These are phyloP conservation scores for Amblyjoppa proteus DNA, from an alignment of 2,888 invertebrate species.

Conservation along the genomic window DNA sequence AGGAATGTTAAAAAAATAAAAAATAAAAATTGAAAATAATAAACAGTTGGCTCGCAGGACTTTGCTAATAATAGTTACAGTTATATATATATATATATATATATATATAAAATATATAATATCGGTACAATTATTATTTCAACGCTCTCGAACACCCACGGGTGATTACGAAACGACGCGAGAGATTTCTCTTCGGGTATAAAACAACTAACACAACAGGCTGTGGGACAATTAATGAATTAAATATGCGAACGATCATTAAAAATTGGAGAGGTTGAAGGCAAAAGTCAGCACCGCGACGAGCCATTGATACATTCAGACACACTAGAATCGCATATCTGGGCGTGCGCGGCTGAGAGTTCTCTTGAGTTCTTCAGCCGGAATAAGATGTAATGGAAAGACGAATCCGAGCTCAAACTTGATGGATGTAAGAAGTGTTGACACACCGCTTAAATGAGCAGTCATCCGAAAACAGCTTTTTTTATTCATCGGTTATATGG, in stretches of 20 bases:
- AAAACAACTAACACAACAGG: conserved; percentile 45
- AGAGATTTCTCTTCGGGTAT: conserved; percentile 27
- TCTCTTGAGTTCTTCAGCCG: conserved; percentile 6
- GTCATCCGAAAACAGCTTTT: background rate
- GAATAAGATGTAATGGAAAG: conserved; percentile 26
- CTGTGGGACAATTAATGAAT: conserved; percentile 45
- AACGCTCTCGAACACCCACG: conserved; percentile 11
- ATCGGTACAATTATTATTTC: conserved; percentile 33
- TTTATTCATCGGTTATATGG: background rate
- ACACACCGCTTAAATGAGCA: conserved; percentile 8
- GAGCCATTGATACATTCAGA: background rate
- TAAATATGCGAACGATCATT: conserved; percentile 46
- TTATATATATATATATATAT: background rate
- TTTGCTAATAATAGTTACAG: conserved; percentile 38
- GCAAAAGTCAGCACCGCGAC: background rate
- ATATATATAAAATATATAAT: background rate
- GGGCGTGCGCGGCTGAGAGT: background rate
- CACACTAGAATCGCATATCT: background rate
- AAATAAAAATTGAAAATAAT: conserved; percentile 22
- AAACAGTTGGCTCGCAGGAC: conserved; percentile 17
- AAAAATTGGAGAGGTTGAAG: background rate
- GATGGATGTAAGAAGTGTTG: conserved; percentile 20
- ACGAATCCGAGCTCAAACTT: conserved; percentile 3
- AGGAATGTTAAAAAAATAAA: conserved; percentile 39
- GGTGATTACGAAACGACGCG: conserved; percentile 37